Conservation (phyloP, 2,888 invertebrate genomes). For the Pammene fasciana region DNA sequence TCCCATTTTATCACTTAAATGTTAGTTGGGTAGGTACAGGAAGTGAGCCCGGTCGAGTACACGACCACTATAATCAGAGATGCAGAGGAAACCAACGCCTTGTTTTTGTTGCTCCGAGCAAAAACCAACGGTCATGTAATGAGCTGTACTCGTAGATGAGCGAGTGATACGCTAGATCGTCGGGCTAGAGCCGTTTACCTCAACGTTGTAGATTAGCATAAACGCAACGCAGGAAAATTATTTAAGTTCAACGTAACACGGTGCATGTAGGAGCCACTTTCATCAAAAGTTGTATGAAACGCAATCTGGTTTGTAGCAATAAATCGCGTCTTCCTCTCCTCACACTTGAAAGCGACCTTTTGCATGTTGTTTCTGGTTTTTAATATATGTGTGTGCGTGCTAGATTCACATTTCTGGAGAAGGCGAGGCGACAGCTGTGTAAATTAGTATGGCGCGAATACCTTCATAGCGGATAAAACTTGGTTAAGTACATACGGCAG, state of each 20-base stretch:
- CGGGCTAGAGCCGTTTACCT: slow-evolving; percentile 30
- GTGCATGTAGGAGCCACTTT: slow-evolving; percentile 42
- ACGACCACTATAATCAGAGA: slow-evolving; percentile 50
- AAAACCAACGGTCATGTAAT: slow-evolving; percentile 42
- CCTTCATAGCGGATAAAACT: slow-evolving; percentile 8
- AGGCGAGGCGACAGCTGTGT: slow-evolving; percentile 46
- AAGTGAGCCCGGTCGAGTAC: slow-evolving; percentile 66
- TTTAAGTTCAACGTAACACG: slow-evolving; percentile 40
- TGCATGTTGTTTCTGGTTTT: slow-evolving; percentile 44
- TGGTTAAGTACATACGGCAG: background rate
- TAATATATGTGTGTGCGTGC: slow-evolving; percentile 36
- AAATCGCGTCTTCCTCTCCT: slow-evolving; percentile 49
- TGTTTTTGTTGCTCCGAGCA: slow-evolving; percentile 30
- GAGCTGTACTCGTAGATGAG: slow-evolving; percentile 20
- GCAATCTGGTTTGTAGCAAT: slow-evolving; percentile 48
- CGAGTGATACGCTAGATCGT: slow-evolving; percentile 19
- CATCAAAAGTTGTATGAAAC: slow-evolving; percentile 45
- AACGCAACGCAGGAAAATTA: slow-evolving; percentile 15
- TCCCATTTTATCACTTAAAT: too few relatives aligned
- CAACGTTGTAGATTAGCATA: slow-evolving; percentile 38
- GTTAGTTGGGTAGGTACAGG: slow-evolving; percentile 68
- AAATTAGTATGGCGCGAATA: slow-evolving; percentile 31
- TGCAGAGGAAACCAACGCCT: slow-evolving; percentile 37
- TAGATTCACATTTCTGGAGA: slow-evolving; percentile 45
- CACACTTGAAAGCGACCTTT: slow-evolving; percentile 48